Base-by-base conservation (phyloP, 2,797 vertebrate species). In the Alca torda region DNA sequence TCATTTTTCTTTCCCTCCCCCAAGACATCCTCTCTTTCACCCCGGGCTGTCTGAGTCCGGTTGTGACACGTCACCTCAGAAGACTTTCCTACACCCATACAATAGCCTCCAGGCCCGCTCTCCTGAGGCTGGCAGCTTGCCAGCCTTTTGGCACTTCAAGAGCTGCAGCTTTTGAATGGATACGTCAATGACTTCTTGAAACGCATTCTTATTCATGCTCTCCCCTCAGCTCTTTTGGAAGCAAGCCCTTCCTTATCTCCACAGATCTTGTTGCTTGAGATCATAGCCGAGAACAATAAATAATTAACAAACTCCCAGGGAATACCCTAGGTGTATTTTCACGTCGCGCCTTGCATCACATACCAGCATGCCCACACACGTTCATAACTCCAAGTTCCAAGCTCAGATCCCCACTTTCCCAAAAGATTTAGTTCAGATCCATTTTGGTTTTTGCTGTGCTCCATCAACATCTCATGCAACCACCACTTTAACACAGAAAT, bases 251-350 rank as follows among this genome's bases (percentile, higher is more conserved):
- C 79, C 70, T 79, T 57, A 90, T 87, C 93, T 89, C 56, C 11
- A 3, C 3, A 24, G 31, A 80, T 94, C 68, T 84, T 59, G 60
- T 23, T 30, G 75, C 78, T 94, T 3, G 7, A 90, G 93, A 90
- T 92, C 88, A 77, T 30, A 87, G 72, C 50, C 0, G 41, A 92
- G 67, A 68, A 89, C 67, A 60, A 82, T 74, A 28, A 96, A 78
- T 33, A 84, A 31, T 87, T 53, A 45, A 31, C 72, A 35, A 48
- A 74, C 60, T 82, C 51, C 48, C 1, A 5, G 90, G 93, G 85
- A 92, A 57, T n/a, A 39, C 81, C 93, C 80, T 67, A 35, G 95
- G 53, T 89, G 39, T 45, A 6, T 88, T 93, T 94, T 95, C 78
- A 63, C 67, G 12, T n/a, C 2, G 0, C 4, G 6, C 20, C 23